Evolutionary conservation across 2,113 vertebrate genomes (phyloP), one percentile per base, ranked within the genome.

Genomic region (Nyctibius bracteatus): DNA sequence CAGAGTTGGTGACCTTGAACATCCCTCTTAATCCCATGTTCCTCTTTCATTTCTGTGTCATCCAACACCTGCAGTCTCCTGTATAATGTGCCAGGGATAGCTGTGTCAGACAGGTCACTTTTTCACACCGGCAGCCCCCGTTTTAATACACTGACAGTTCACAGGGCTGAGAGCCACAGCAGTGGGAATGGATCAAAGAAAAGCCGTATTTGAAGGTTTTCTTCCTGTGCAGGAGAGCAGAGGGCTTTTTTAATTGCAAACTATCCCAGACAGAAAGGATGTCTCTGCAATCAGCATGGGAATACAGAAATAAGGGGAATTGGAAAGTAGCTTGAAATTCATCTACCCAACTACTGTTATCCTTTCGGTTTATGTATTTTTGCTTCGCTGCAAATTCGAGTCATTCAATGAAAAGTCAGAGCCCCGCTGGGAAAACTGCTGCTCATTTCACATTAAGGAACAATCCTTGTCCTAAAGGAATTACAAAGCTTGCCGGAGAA

Each of bases 51-150:
- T 93, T 88, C 62, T 85, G 25, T 55, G 35, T 86, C 72, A 59
- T 88, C 55, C 80, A 67, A 5, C 0, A 1, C 80, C 88, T 68
- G 46, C 55, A 39, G 59, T 63, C 88, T 43, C 59, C 59, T 41
- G 47, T 23, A 15, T 6, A 90, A 86, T 1, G 0, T 66, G 74
- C 51, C 68, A 63, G 73, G 68, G 52, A 92, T 52, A 85, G 57
- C 62, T 65, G 67, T 94, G 92, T 92, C 90, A 92, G 39, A 41
- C 63, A 90, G 80, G 92, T 92, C 75, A 71, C 35, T 70, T 73
- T 46, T 81, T 37, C 84, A 47, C 10, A 13, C 55, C 3, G 4
- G 16, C 74, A 81, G 33, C 44, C 44, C 51, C 63, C 78, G 54
- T 57, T 90, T 52, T n/a, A 83, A 71, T 44, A 47, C 63, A 52